Evolutionary conservation across 2,113 vertebrate species (phyloP), one percentile per base, ranked within the genome.

Genomic region (Colossoma macropomum): DNA sequence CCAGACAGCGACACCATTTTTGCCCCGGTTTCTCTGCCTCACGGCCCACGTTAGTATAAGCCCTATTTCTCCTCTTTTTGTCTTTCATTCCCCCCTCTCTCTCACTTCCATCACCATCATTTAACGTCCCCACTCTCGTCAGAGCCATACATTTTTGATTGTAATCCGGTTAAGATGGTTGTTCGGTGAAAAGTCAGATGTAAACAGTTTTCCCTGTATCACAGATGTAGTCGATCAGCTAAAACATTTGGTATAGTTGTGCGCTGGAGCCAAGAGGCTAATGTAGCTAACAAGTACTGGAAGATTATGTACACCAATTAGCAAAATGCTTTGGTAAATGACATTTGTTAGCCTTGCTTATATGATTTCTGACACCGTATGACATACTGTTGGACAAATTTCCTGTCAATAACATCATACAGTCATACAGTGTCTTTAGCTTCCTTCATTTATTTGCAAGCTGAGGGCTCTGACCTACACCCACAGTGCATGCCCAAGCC

Each of bases 11-110:
- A 95, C 91, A 91, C 90, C 84, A 90, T 95, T 92, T 95, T 96
- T 93, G 91, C 93, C 86, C 92, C 94, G 77, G 92, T 95, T 84
- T 89, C 94, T 88, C 92, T 95, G 63, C 93, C 95, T 79, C 94
- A 94, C 73, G 95, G 95, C 89, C 94, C 94, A 96, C 94, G 95
- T 96, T 93, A 96, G 95, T 95, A 95, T 93, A 87, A 91, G 82
- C 87, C 88, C 89, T 91, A 85, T 88, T 77, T 87, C 87, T 87
- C 79, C 86, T 72, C 6, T 48, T 56, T 69, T 15, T 15, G 12
- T 74, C 90, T 85, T 87, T 78, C 86, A 77, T 28, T 73, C 25
- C 11, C 80, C 59, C 27, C 45, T n/a, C 32, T 8, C 52, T 3
- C 25, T 30, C 76, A 62, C 59, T 62, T 23, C 65, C 34, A 28